phyloP scores from a whole-genome alignment of 1,140 invertebrate species.

The Drosophila erecta region DNA sequence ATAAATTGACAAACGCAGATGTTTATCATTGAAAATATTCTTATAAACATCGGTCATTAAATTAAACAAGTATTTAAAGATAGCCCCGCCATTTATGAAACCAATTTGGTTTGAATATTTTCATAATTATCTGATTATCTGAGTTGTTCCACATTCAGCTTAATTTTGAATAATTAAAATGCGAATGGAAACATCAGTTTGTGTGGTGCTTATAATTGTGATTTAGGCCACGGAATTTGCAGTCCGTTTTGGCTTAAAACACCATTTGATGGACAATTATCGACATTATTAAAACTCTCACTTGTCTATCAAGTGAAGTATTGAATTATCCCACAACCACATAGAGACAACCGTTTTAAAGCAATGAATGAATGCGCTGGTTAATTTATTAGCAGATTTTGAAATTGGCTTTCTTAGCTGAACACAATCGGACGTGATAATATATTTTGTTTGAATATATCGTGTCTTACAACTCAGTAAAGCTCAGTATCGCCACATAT shows the following conservation, averaged over 20 bases:
- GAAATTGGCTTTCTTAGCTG: too few species aligned
- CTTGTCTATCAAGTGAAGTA: too few species aligned
- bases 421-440: too few species aligned
- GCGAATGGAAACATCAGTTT: neutral
- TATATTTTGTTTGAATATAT: neutral
- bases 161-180: conserved; percentile 14
- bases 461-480: neutral
- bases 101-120: conserved; percentile 12
- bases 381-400: too few species aligned
- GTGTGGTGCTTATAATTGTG: neutral
- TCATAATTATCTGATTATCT: conserved; percentile 4
- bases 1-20: neutral
- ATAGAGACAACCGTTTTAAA: too few species aligned
- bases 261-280: too few species aligned
- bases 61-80: neutral
- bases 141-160: neutral
- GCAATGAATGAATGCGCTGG: too few species aligned
- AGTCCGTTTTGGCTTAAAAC: too few species aligned
- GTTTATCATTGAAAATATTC: conserved; percentile 6
- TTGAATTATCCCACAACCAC: too few species aligned
- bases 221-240: neutral
- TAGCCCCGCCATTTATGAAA: neutral
- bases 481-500: conserved; percentile 5
- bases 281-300: too few species aligned
- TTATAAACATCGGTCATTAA: conserved; percentile 8